phyloP scores from a whole-genome alignment of 2,888 invertebrate species.

The Petrophora chlorosata region DNA sequence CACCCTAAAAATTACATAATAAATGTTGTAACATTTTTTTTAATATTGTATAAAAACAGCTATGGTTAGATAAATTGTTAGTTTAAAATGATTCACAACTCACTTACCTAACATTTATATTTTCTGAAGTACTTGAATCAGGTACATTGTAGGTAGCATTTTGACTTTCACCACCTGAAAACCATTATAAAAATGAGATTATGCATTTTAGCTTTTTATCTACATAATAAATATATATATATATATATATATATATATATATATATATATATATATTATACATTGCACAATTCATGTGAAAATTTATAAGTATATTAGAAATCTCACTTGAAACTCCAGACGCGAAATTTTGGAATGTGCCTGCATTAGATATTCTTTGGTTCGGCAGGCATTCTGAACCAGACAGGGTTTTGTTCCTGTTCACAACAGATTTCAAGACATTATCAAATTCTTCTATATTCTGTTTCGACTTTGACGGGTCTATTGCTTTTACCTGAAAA shows the following conservation, averaged over 20 bases:
- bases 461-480: slow-evolving; percentile 46
- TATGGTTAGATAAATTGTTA: too few relatives aligned
- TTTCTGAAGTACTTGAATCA: slow-evolving; percentile 68
- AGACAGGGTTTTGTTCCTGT: slow-evolving; percentile 36
- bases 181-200: slow-evolving; percentile 5
- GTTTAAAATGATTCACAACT: too few relatives aligned
- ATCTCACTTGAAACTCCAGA: slow-evolving; percentile 59
- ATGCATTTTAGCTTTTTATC: too few relatives aligned
- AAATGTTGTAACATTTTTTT: neutral
- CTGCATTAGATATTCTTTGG: slow-evolving; percentile 46
- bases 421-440: slow-evolving; percentile 54
- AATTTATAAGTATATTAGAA: slow-evolving; percentile 5
- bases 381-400: slow-evolving; percentile 34
- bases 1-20: slow-evolving; percentile 39
- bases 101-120: slow-evolving; percentile 56
- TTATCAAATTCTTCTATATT: slow-evolving; percentile 61
- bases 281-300: too few relatives aligned
- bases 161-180: slow-evolving; percentile 47
- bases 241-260: too few relatives aligned
- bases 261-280: too few relatives aligned
- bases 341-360: slow-evolving; percentile 60
- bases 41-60: neutral
- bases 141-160: slow-evolving; percentile 50
- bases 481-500: slow-evolving; percentile 44
- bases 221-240: too few relatives aligned